Evolutionary conservation across 2,113 vertebrate species (phyloP), one percentile per base, ranked within the genome.

Genomic region (Orycteropus afer): DNA sequence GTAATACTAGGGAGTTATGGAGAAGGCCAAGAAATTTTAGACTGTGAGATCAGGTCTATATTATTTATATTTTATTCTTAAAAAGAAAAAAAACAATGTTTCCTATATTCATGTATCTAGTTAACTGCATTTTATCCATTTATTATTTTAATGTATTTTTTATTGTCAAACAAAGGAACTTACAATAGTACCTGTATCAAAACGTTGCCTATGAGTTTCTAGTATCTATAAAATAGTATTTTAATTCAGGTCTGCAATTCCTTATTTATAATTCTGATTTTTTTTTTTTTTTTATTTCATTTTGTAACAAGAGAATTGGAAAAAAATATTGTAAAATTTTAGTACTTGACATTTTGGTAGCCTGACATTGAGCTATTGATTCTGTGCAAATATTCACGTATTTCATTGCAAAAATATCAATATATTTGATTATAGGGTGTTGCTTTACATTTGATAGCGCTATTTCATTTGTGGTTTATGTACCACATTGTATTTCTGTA

Each of bases 51-150:
- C 47, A 65, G 17, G 18, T 83, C 23, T 85, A 18, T 82, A 25
- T 86, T 69, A 90, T 81, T 61, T 92, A 25, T 69, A 7, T 80
- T 80, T 45, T 96, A 74, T 67, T 78, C 17, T 89, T 73, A 76
- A 83, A 76, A 29, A 82, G 69, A 18, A 15, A 37, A 73, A 71
- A 57, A 37, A 37, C 15, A 7, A n/a, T 32, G 1, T 0, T 9
- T 63, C 17, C 53, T 65, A 3, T 87, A 78, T 87, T 84, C 32
- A 47, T 79, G 34, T 90, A 3, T 34, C 13, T 94, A 80, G 25
- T 65, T 84, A 61, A n/a, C n/a, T 53, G 7, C 29, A 69, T 89
- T 89, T 76, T 65, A 93, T 79, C 29, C 14, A 37, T 71, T 87
- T n/a, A 3, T 85, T 84, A 10, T 69, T 71, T 55, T 47, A 76